phyloP scores from a whole-genome alignment of 2,888 invertebrate genomes.

The Drosophila diplacantha region DNA sequence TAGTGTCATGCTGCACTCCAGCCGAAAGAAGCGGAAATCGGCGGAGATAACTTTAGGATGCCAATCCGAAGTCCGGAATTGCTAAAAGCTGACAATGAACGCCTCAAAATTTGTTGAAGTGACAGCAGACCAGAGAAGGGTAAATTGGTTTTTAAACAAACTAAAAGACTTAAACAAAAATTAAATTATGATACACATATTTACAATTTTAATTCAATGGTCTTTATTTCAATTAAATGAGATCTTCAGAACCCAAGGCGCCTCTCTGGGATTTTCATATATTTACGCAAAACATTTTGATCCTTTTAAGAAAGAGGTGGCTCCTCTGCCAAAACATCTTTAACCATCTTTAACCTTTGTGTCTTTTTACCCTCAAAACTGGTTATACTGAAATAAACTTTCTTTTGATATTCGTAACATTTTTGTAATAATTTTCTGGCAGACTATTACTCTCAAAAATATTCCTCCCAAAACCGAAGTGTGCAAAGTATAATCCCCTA shows the following conservation, averaged over 20 bases:
- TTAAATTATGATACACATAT: too few relatives aligned
- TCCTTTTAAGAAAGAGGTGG: not conserved
- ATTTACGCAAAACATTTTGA: not conserved
- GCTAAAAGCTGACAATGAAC: slow-evolving; percentile 39
- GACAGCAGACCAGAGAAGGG: slow-evolving; percentile 43
- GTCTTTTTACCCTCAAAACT: too few relatives aligned
- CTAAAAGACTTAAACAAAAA: too few relatives aligned
- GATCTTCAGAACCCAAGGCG: too few relatives aligned
- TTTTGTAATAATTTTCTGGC: not conserved
- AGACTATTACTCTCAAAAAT: not conserved
- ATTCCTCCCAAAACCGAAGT: not conserved
- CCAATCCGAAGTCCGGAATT: slow-evolving; percentile 38
- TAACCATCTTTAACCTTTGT: too few relatives aligned
- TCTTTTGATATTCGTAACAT: not conserved
- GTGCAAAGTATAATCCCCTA: not conserved
- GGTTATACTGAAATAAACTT: too few relatives aligned
- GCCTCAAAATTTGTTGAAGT: slow-evolving; percentile 54
- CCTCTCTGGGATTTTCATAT: too few relatives aligned
- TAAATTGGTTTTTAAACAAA: too few relatives aligned
- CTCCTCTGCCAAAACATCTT: too few relatives aligned
- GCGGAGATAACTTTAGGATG: slow-evolving; percentile 63
- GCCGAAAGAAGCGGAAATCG: slow-evolving; percentile 65
- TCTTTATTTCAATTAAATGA: too few relatives aligned
- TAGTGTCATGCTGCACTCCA: slow-evolving; percentile 71
- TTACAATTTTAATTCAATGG: too few relatives aligned